Conservation (phyloP, 2,888 invertebrate genomes). For the Diadegma fenestrale region DNA sequence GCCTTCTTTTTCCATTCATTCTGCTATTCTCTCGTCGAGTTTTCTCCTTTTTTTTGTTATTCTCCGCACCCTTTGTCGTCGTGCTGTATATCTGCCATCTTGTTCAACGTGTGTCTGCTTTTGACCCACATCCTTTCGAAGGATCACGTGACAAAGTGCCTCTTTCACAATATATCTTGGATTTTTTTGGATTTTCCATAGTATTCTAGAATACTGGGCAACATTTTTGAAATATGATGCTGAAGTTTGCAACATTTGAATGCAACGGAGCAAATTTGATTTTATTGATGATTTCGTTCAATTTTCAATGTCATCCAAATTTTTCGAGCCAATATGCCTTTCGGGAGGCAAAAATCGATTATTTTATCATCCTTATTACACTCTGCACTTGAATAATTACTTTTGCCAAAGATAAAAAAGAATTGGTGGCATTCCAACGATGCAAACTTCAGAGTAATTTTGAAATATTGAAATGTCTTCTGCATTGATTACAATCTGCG, state of each 20-base stretch:
- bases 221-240: neutral
- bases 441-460: too few relatives aligned
- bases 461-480: neutral
- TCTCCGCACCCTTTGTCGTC: constrained; percentile 34
- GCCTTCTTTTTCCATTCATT: neutral
- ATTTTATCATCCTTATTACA: too few relatives aligned
- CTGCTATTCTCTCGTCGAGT: neutral
- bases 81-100: constrained; percentile 24
- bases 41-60: neutral
- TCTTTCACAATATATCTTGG: neutral
- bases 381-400: too few relatives aligned
- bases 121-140: constrained; percentile 22
- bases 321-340: too few relatives aligned
- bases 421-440: too few relatives aligned
- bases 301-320: too few relatives aligned
- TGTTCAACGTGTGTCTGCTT: constrained; percentile 20
- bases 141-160: constrained; percentile 5
- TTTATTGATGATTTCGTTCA: too few relatives aligned
- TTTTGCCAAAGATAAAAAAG: too few relatives aligned
- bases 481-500: neutral
- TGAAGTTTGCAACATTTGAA: too few relatives aligned
- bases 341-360: too few relatives aligned
- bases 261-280: too few relatives aligned
- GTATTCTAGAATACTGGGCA: too few relatives aligned
- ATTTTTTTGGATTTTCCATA: neutral